Evolutionary conservation across 2,113 vertebrate genomes (phyloP), one percentile per base, ranked within the genome.

Genomic region (Gallinago media): DNA sequence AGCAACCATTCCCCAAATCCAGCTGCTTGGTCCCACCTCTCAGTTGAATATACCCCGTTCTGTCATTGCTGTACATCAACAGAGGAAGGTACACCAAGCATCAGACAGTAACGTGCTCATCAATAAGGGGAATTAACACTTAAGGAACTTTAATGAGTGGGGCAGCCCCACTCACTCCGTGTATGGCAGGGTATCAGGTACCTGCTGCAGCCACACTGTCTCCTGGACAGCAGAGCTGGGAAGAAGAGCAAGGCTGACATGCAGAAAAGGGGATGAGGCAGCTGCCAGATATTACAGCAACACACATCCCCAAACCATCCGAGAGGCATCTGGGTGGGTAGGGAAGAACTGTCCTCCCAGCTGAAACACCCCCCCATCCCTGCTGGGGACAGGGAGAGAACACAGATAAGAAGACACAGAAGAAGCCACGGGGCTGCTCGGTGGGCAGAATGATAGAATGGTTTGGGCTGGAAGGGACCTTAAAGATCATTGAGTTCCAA

Each of bases 21-120:
- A 62, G 17, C 29, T 56, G 7, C 15, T 36, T 18, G 27, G 6
- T 9, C 15, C 32, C 12, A 21, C 20, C 44, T 40, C 56, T 15
- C 9, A 5, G 8, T 17, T 3, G 6, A 6, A 40, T 5, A 5
- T 7, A 15, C 20, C 13, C 16, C 1, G 3, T 12, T 68, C 32
- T 31, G 23, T 34, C 54, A 8, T 4, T 8, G 5, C 22, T n/a
- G 21, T 7, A 27, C 31, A 42, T 25, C 58, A 59, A 8, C 2
- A 55, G 55, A 32, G 55, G 55, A 32, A 82, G 19, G n/a, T 31
- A 19, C 56, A 58, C 19, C 12, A 21, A 75, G 38, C 25, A 38
- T 40, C 25, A 12, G 16, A 4, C 1, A 2, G 40, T 4, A 70
- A 44, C 47, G 40, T 5, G 2, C 34, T 40, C 21, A 58, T 16